These are phyloP conservation scores for Pagetopsis macropterus DNA, from an alignment of 2,797 vertebrate genomes.

Conservation along the genomic window DNA sequence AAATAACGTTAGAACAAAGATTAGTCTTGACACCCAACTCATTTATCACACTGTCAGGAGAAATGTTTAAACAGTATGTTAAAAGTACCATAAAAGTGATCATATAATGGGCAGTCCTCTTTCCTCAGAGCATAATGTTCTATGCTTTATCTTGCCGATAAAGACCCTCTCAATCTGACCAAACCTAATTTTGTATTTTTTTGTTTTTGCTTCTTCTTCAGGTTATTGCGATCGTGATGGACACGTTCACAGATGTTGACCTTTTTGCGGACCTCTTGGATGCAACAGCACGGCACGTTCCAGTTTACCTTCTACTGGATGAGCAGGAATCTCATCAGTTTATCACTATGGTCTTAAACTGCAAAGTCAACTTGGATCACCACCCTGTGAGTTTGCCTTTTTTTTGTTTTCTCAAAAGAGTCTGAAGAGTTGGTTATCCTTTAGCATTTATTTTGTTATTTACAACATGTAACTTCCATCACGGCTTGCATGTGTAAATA, in stretches of 20 bases:
- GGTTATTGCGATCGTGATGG: conserved; percentile 98
- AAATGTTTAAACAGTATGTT: not conserved
- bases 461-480: not conserved
- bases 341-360: conserved; percentile 90
- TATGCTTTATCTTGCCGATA: conserved; percentile 9
- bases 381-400: conserved; percentile 86
- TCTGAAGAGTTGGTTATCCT: not conserved
- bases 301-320: conserved; percentile 95
- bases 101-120: not conserved
- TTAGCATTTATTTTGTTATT: not conserved
- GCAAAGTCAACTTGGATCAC: conserved; percentile 91
- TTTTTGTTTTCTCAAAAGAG: conserved; percentile 18
- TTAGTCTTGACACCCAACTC: not conserved
- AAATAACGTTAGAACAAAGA: not conserved
- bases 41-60: not conserved
- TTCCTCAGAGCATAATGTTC: not conserved
- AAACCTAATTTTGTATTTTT: conserved; percentile 1
- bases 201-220: conserved; percentile 62
- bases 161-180: not conserved
- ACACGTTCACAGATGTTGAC: conserved; percentile 95
- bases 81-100: not conserved
- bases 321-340: conserved; percentile 92
- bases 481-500: conserved; percentile 3
- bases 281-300: conserved; percentile 88
- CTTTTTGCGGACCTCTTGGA: conserved; percentile 93